These are phyloP conservation scores for Megaustenia siamemsis DNA, from an alignment of 2,888 invertebrate species.

Conservation along the genomic window DNA sequence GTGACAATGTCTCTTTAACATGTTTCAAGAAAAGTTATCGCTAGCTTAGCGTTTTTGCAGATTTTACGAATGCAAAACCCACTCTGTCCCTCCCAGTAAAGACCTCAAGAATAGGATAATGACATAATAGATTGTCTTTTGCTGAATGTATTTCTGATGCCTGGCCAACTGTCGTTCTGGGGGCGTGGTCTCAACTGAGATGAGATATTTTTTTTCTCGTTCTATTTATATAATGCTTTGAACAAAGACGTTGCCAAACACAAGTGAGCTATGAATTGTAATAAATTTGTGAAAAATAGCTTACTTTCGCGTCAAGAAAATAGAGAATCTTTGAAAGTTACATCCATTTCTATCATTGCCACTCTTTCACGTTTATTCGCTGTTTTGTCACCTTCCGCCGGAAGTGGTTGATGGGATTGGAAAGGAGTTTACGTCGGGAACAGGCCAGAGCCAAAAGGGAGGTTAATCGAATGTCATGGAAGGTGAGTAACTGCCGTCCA, in stretches of 20 bases:
- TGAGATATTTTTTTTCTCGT: too few species aligned
- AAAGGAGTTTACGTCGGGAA: not conserved
- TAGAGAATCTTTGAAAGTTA: not conserved
- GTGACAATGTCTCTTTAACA: not conserved
- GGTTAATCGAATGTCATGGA: slow-evolving; percentile 8
- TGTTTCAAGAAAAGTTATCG: not conserved
- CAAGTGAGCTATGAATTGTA: not conserved
- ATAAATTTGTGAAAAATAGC: not conserved
- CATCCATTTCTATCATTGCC: not conserved
- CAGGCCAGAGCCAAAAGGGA: not conserved
- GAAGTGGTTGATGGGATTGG: not conserved
- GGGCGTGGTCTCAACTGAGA: too few species aligned
- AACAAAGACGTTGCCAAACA: too few species aligned
- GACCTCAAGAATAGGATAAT: too few species aligned
- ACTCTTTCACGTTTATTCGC: not conserved
- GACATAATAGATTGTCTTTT: too few species aligned
- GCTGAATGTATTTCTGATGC: too few species aligned
- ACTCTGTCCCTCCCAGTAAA: too few species aligned
- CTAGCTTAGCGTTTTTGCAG: too few species aligned
- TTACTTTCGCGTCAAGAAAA: not conserved
- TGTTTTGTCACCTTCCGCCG: not conserved
- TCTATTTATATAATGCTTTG: too few species aligned
- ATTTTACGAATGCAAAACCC: too few species aligned
- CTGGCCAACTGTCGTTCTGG: too few species aligned
- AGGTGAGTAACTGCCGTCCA: too few species aligned